Evolutionary conservation across 2,113 vertebrate genomes (phyloP).

Genomic region (Cynopterus brachyotis): DNA sequence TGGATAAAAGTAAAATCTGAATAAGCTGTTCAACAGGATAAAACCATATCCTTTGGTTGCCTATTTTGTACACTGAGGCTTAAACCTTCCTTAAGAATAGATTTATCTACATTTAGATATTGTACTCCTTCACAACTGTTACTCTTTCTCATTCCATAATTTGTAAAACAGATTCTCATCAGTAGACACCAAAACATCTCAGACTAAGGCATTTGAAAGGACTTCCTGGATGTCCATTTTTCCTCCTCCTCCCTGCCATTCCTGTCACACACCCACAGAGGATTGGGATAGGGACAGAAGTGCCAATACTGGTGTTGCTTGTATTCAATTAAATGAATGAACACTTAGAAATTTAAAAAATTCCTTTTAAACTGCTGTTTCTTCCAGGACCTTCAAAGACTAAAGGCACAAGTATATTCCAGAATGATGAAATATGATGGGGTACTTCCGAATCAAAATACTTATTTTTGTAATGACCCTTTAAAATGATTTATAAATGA

Average conservation of each 20-base stretch:
- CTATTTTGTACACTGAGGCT: background rate
- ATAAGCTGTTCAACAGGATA: background rate
- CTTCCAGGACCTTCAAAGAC: background rate
- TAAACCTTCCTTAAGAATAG: background rate
- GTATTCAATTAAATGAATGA: background rate
- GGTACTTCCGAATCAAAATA: background rate
- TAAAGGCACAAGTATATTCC: background rate
- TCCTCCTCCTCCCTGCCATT: background rate
- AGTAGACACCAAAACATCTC: background rate
- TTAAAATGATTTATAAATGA: background rate
- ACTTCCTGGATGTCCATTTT: background rate
- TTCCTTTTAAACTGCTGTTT: background rate
- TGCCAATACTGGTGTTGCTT: accelerated
- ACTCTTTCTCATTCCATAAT: background rate
- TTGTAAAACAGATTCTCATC: background rate
- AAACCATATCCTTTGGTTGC: background rate
- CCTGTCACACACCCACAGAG: accelerated
- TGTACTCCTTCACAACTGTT: background rate
- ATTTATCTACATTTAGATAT: too few relatives aligned
- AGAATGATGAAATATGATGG: background rate
- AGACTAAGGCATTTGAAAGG: background rate
- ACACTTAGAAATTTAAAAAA: background rate
- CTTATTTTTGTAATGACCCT: background rate
- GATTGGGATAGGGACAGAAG: accelerated
- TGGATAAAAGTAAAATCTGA: background rate